Percentiles rank a stretch among this genome's conserved stretches.
These are phyloP conservation scores for Xiphophorus maculatus DNA, from an alignment of 2,113 vertebrate species.

Conservation along the genomic window DNA sequence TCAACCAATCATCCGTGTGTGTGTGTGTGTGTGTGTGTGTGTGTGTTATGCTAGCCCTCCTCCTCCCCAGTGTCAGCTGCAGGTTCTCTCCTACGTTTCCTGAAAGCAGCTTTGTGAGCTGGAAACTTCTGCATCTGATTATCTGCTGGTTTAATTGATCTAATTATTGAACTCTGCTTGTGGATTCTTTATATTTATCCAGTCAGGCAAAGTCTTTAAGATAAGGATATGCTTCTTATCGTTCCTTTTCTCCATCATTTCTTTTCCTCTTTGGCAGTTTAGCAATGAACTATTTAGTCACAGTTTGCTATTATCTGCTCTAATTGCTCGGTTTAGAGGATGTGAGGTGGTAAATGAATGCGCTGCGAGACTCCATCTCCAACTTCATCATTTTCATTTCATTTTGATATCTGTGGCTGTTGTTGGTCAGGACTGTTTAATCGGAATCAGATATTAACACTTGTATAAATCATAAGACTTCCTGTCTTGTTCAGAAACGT, in stretches of 20 bases:
- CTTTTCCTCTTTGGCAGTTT: slow-evolving; percentile 49
- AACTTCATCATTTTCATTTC: no score
- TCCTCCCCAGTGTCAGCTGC: slow-evolving; percentile 50
- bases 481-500: no score
- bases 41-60: slow-evolving; percentile 38
- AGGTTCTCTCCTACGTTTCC: slow-evolving; percentile 59
- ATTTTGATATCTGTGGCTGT: no score
- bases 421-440: no score
- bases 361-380: no score
- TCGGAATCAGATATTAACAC: no score
- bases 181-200: slow-evolving; percentile 76
- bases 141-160: slow-evolving; percentile 79
- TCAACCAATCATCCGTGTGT: neutral
- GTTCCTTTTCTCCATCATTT: slow-evolving; percentile 52
- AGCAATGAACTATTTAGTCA: slow-evolving; percentile 52
- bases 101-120: slow-evolving; percentile 60
- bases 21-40: slow-evolving; percentile 3
- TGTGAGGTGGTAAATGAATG: no score
- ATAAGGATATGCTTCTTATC: slow-evolving; percentile 72
- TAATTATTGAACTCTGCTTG: slow-evolving; percentile 79
- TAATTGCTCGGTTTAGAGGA: slow-evolving; percentile 66
- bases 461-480: no score
- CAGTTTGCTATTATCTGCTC: slow-evolving; percentile 55
- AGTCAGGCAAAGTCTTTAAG: slow-evolving; percentile 70
- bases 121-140: slow-evolving; percentile 72